Conservation (phyloP, 2,113 vertebrate species). For the Erpornis zantholeuca region DNA sequence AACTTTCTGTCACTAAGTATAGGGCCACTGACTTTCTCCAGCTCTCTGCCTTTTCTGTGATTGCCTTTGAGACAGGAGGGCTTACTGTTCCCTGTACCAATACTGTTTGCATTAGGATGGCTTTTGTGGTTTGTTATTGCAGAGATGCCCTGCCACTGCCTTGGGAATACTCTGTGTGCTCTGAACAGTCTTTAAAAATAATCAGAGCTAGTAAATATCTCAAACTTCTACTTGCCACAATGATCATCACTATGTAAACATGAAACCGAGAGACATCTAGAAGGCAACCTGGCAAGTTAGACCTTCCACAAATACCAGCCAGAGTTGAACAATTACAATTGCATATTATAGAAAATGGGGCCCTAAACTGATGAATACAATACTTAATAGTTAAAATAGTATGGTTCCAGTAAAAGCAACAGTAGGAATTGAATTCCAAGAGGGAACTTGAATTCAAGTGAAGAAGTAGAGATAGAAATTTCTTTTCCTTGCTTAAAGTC, state of each 20-base stretch:
- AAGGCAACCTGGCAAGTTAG: neutral
- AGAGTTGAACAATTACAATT: neutral
- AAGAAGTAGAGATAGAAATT: neutral
- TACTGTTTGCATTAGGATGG: neutral
- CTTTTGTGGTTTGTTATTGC: neutral
- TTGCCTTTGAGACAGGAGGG: neutral
- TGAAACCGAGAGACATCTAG: neutral
- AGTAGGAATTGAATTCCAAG: neutral
- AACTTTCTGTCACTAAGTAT: neutral
- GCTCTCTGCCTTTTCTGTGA: neutral
- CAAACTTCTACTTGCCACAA: accelerated
- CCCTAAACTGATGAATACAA: neutral
- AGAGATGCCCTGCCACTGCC: neutral
- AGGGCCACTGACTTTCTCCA: neutral
- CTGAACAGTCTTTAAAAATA: neutral
- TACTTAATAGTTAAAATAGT: neutral
- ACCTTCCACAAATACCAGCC: neutral
- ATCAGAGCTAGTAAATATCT: neutral
- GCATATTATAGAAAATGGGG: neutral
- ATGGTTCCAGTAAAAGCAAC: neutral
- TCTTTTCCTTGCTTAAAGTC: neutral
- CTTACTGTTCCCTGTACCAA: neutral
- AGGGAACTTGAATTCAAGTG: neutral
- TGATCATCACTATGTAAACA: neutral
- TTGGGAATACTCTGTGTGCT: neutral